phyloP scores from a whole-genome alignment of 92 coral and sea anemone species.

The Paramuricea clavata region DNA sequence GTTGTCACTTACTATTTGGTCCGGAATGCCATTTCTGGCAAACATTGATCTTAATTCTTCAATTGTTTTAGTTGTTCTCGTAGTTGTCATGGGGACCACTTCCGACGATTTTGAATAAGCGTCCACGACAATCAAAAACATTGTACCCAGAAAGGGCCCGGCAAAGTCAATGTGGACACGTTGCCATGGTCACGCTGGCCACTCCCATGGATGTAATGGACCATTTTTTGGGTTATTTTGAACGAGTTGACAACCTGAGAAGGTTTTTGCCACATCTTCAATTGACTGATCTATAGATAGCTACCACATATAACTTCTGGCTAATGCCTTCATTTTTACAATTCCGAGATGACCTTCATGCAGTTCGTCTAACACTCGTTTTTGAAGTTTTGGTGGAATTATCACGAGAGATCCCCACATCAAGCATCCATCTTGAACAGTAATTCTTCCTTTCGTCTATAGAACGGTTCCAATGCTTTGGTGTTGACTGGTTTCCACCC shows the following conservation, averaged over 20 bases:
- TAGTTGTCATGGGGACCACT: background rate
- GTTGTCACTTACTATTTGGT: background rate
- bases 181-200: slow-evolving; percentile 26
- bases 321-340: slow-evolving; percentile 57
- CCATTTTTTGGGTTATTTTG: background rate
- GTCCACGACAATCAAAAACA: background rate
- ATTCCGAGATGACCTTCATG: slow-evolving; percentile 55
- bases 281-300: background rate
- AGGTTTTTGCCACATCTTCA: slow-evolving; percentile 4
- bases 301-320: slow-evolving; percentile 54
- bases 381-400: background rate
- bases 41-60: background rate
- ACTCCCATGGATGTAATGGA: background rate
- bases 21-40: background rate
- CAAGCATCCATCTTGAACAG: no score
- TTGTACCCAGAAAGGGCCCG: slow-evolving; percentile 1
- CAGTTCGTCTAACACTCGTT: slow-evolving; percentile 35
- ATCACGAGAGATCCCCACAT: no score
- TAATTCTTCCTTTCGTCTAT: no score
- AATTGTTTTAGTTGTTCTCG: background rate
- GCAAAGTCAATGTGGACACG: slow-evolving; percentile 32
- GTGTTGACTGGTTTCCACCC: no score
- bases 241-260: slow-evolving; percentile 1
- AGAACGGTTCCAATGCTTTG: no score
- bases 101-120: background rate